phyloP scores from a whole-genome alignment of 2,888 invertebrate species.

The Ophion costatus region DNA sequence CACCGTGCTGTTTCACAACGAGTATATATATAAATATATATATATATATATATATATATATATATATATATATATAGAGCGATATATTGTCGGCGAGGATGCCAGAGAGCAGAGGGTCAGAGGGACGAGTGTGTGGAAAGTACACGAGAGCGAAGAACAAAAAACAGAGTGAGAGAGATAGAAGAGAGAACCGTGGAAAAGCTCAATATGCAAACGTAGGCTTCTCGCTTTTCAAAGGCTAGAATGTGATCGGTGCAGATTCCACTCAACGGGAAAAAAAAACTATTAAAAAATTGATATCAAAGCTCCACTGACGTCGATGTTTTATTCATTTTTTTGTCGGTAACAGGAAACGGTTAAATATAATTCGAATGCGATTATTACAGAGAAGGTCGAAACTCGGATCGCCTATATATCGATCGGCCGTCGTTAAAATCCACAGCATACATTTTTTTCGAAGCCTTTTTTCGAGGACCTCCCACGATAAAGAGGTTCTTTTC shows the following conservation, averaged over 20 bases:
- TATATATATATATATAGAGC: not conserved
- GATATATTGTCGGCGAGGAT: conserved; percentile 46
- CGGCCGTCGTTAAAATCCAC: too few relatives aligned
- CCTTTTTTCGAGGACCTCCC: too few relatives aligned
- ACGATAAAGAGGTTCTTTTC: too few relatives aligned
- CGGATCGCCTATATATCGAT: too few relatives aligned
- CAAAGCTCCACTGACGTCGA: not conserved
- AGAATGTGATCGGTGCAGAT: conserved; percentile 20
- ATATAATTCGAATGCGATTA: too few relatives aligned
- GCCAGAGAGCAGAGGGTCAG: not conserved
- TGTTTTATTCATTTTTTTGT: not conserved
- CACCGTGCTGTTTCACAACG: conserved; percentile 35
- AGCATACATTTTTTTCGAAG: too few relatives aligned
- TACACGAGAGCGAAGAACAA: conserved; percentile 12
- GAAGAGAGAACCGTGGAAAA: not conserved
- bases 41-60: too few relatives aligned
- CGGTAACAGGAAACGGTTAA: not conserved
- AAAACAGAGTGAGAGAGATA: not conserved
- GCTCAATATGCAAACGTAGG: conserved; percentile 55
- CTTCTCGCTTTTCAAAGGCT: conserved; percentile 51
- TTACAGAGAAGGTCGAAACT: too few relatives aligned
- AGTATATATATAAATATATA: too few relatives aligned
- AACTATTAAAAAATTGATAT: not conserved
- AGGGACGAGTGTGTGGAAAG: not conserved
- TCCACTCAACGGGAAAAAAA: conserved; percentile 34